Conservation (phyloP, 2,797 vertebrate genomes). For the Sebastolobus alascanus region DNA sequence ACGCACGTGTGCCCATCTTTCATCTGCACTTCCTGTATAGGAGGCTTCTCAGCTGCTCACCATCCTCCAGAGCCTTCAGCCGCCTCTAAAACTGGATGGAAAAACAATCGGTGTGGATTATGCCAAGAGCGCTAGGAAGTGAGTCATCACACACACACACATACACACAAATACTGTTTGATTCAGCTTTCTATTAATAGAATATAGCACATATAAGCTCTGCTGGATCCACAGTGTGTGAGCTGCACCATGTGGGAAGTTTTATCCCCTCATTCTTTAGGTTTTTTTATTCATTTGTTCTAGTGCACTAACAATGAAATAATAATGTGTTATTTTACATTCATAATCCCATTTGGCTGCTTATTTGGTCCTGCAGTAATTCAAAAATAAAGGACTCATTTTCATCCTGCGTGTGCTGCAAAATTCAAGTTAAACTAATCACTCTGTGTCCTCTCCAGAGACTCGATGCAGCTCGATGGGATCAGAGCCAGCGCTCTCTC, state of each 20-base stretch:
- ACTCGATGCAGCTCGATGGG: constrained; percentile 87
- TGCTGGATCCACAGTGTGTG: neutral
- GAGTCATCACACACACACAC: constrained; percentile 37
- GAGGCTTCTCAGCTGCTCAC: constrained; percentile 95
- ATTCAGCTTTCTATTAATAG: constrained; percentile 9
- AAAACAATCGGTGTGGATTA: constrained; percentile 97
- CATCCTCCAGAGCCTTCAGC: constrained; percentile 93
- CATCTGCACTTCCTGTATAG: constrained; percentile 68
- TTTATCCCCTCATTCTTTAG: neutral
- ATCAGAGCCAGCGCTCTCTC: constrained; percentile 91
- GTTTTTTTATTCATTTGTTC: neutral
- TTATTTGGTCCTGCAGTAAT: neutral
- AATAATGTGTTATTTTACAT: neutral
- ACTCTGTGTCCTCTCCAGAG: constrained; percentile 77
- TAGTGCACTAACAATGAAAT: neutral
- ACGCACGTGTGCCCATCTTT: neutral
- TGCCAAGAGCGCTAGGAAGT: constrained; percentile 96
- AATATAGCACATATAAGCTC: constrained; percentile 5
- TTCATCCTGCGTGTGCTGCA: neutral
- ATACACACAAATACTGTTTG: neutral
- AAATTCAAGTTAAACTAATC: neutral
- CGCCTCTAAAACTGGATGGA: constrained; percentile 93
- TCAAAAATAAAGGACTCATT: neutral
- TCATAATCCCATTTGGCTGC: neutral
- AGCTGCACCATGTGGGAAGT: neutral